These are phyloP conservation scores for Lasius platythorax DNA, from an alignment of 2,888 invertebrate genomes.

Conservation along the genomic window DNA sequence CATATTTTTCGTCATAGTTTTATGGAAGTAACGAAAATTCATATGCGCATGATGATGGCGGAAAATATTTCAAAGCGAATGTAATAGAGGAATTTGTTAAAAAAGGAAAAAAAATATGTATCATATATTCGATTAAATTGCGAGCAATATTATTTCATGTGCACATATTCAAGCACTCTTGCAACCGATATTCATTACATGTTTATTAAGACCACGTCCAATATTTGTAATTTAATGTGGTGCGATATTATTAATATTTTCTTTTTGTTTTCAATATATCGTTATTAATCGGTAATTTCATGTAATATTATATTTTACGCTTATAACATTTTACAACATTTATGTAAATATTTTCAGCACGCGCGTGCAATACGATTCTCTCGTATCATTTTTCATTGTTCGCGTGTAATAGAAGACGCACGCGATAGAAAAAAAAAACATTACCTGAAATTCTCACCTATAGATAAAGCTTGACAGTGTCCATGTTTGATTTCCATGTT, in stretches of 20 bases:
- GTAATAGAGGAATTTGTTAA: background rate
- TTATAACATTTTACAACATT: background rate
- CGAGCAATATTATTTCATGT: background rate
- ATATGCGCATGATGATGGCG: background rate
- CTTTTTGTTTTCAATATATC: background rate
- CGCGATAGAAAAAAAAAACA: slow-evolving; percentile 8
- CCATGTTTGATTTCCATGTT: slow-evolving; percentile 58
- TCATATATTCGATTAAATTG: background rate
- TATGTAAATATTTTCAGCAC: background rate
- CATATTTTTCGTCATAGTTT: background rate
- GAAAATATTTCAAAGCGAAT: background rate
- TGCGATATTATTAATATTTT: background rate
- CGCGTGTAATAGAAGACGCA: background rate
- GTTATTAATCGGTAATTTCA: background rate
- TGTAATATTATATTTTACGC: background rate
- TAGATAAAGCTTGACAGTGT: slow-evolving; percentile 4
- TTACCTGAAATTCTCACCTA: slow-evolving; percentile 2
- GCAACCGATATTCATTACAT: background rate
- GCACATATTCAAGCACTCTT: background rate
- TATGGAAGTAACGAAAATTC: background rate
- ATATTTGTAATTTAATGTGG: background rate
- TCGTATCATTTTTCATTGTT: background rate
- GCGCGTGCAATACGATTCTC: background rate
- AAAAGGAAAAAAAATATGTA: background rate
- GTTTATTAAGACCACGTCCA: slow-evolving; percentile 6